Percentiles rank a stretch among this genome's conserved stretches.
phyloP scores from a whole-genome alignment of 64 coral and sea anemone species.

The Actinia equina region DNA sequence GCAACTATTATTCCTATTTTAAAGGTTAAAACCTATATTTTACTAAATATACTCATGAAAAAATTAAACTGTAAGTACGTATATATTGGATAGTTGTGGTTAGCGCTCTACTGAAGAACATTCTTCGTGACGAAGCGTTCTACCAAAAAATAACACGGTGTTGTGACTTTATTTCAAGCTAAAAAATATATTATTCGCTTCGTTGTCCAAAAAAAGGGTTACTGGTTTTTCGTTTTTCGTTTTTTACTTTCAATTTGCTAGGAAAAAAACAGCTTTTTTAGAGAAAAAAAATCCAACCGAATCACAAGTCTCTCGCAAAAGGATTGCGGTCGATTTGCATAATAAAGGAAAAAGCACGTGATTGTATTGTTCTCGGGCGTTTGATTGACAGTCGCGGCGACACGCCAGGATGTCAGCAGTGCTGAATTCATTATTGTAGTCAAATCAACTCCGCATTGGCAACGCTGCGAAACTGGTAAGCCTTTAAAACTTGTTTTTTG shows the following conservation, averaged over 20 bases:
- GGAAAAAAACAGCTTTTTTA: not conserved
- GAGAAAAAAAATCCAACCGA: not conserved
- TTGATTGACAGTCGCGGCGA: conserved; percentile 25
- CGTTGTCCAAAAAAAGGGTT: not conserved
- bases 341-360: conserved; percentile 7
- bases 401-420: conserved; percentile 25
- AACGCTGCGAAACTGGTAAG: conserved; percentile 23
- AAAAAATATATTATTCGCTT: not conserved
- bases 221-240: not conserved
- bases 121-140: not conserved
- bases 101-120: conserved; percentile 6
- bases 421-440: conserved; percentile 28
- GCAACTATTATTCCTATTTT: too few species aligned
- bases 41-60: not conserved
- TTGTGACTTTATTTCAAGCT: not conserved
- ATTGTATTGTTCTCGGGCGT: not conserved
- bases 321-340: conserved; percentile 21
- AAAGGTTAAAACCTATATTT: not conserved
- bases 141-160: not conserved
- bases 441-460: conserved; percentile 26
- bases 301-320: not conserved
- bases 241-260: conserved; percentile 4
- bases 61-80: not conserved
- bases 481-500: conserved; percentile 27
- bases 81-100: conserved; percentile 13